Evolutionary conservation across 2,113 vertebrate species (phyloP).

Genomic region (Rhinichthys klamathensis): DNA sequence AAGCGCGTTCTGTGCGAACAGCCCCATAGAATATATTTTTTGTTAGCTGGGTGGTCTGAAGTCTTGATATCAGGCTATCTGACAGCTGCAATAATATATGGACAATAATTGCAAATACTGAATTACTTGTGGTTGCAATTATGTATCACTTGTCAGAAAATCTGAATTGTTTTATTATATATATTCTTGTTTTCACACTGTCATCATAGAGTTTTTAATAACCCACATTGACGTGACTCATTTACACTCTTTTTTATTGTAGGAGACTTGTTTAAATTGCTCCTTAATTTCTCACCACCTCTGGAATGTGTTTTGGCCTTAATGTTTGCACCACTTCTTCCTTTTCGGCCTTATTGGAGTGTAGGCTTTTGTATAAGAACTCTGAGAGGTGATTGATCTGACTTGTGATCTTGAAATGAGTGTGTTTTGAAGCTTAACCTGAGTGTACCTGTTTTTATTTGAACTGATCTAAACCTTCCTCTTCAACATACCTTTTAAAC

Average conservation of each 20-base stretch:
- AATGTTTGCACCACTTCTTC: constrained; percentile 38
- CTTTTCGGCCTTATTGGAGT: constrained; percentile 36
- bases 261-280: constrained; percentile 17
- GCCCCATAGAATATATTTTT: neutral
- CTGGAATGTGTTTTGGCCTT: constrained; percentile 55
- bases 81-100: neutral
- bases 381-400: constrained; percentile 34
- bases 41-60: neutral
- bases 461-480: constrained; percentile 36
- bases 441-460: constrained; percentile 54
- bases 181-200: constrained; percentile 18
- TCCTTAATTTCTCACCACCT: constrained; percentile 39
- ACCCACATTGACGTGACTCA: constrained; percentile 15
- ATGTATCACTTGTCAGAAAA: constrained; percentile 24
- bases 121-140: neutral
- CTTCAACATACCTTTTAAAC: constrained; percentile 44
- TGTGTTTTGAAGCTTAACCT: constrained; percentile 53
- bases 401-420: constrained; percentile 48
- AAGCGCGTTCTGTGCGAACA: too few species aligned
- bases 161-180: neutral
- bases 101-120: neutral
- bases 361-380: constrained; percentile 36
- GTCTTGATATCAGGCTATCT: neutral
- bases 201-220: neutral
- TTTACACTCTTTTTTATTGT: neutral